These are phyloP conservation scores for Athene noctua DNA, from an alignment of 2,113 vertebrate species.

Conservation along the genomic window DNA sequence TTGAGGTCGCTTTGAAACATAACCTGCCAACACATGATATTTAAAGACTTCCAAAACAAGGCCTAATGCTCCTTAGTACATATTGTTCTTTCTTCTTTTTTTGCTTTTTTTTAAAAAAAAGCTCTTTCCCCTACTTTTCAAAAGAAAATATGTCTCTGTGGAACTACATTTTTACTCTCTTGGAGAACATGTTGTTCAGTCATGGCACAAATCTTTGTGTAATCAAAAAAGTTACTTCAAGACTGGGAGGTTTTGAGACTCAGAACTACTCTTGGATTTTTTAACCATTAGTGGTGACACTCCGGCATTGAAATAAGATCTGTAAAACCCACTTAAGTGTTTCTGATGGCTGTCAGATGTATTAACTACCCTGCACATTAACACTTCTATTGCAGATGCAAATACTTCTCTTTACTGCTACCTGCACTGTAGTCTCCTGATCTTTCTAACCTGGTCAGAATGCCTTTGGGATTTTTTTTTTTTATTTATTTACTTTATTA, in stretches of 20 bases:
- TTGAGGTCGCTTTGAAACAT: not conserved
- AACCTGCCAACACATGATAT: not conserved
- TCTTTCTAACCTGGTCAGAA: not conserved
- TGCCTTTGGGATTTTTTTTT: not conserved
- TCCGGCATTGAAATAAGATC: not conserved
- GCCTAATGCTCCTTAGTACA: not conserved
- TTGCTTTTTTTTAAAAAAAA: not conserved
- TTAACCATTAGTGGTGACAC: not conserved
- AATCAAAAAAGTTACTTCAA: not conserved
- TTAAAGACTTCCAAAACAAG: not conserved
- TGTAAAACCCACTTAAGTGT: not conserved
- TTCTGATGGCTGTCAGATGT: not conserved
- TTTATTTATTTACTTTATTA: not conserved
- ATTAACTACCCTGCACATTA: not conserved
- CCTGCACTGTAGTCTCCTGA: not conserved
- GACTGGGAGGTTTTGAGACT: not conserved
- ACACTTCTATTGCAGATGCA: not conserved
- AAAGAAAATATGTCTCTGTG: constrained; percentile 1
- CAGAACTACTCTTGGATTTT: not conserved
- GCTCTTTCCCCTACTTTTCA: not conserved
- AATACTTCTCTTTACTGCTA: not conserved
- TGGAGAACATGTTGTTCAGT: constrained; percentile 12
- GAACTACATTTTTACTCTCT: not conserved
- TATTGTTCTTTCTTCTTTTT: not conserved
- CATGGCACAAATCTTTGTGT: not conserved